Evolutionary conservation across 2,797 vertebrate genomes (phyloP).

Genomic region (Mionectes olivaceus): DNA sequence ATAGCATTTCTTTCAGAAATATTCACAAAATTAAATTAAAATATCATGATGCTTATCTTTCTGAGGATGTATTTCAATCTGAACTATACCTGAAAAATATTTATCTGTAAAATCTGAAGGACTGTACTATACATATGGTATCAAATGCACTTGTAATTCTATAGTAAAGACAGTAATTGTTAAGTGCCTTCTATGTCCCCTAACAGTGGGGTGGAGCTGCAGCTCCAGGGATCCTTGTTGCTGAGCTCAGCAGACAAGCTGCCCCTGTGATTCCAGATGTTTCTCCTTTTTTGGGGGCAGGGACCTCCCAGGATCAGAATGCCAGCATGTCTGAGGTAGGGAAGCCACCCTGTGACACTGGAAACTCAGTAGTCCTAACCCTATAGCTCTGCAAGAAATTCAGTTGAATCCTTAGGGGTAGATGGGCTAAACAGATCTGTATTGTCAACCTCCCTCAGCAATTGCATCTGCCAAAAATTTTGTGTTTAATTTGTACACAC

Average conservation of each 20-base stretch:
- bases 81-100: slow-evolving; percentile 23
- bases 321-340: slow-evolving; percentile 46
- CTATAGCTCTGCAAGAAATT: slow-evolving; percentile 42
- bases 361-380: slow-evolving; percentile 49
- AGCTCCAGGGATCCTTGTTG: slow-evolving; percentile 52
- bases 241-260: slow-evolving; percentile 74
- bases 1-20: slow-evolving; percentile 17
- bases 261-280: slow-evolving; percentile 73
- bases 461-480: slow-evolving; percentile 22
- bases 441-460: slow-evolving; percentile 5
- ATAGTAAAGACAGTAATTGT: slow-evolving; percentile 36
- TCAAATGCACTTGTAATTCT: not conserved
- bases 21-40: slow-evolving; percentile 51
- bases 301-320: slow-evolving; percentile 72
- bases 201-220: slow-evolving; percentile 61
- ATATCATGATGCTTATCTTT: slow-evolving; percentile 9
- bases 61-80: not conserved
- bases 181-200: slow-evolving; percentile 27
- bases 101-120: slow-evolving; percentile 21
- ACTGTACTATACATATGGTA: not conserved
- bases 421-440: slow-evolving; percentile 14
- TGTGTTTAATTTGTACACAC: not conserved
- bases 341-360: slow-evolving; percentile 45
- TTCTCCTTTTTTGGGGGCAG: not conserved
- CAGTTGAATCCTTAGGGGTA: not conserved